phyloP scores from a whole-genome alignment of 1,140 invertebrate genomes.

The Hyposmocoma kahamanoa region DNA sequence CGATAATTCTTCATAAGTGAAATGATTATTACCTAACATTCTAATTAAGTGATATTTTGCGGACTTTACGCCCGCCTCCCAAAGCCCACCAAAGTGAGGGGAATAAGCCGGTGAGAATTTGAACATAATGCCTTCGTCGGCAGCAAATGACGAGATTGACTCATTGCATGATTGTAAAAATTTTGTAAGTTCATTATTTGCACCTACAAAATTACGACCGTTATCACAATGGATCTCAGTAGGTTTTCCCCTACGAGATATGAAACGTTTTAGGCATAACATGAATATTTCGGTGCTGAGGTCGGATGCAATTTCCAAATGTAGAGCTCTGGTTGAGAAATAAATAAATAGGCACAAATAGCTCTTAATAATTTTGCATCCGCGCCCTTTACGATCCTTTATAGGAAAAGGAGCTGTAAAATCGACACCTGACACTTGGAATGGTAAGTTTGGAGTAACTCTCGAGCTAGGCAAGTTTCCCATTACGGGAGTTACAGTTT shows the following conservation, averaged over 20 bases:
- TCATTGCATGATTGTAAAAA: conserved; percentile 4
- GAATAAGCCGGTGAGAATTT: no score
- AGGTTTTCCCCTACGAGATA: conserved; percentile 10
- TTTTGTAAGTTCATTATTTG: conserved; percentile 3
- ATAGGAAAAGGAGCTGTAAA: conserved; percentile 6
- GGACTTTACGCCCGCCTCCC: conserved; percentile 25
- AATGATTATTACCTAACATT: conserved; percentile 17
- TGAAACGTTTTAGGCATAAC: conserved; percentile 10
- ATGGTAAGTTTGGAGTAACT: not conserved
- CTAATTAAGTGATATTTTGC: conserved; percentile 25
- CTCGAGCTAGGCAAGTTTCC: not conserved
- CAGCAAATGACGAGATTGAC: conserved; percentile 6
- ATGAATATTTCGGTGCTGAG: conserved; percentile 10
- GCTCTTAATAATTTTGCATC: conserved; percentile 12
- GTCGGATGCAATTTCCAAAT: conserved; percentile 12
- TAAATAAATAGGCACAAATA: conserved; percentile 18
- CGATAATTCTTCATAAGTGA: conserved; percentile 33
- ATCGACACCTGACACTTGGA: conserved; percentile 1
- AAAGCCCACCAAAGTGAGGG: conserved; percentile 33
- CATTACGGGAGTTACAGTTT: conserved; percentile 5
- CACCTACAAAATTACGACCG: conserved; percentile 8
- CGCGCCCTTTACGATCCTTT: conserved; percentile 10
- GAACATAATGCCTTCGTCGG: no score
- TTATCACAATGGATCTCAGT: conserved; percentile 6
- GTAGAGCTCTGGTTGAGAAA: conserved; percentile 8